Percentiles rank a stretch among this genome's conserved stretches.
Conservation (phyloP, 2,888 invertebrate species). For the Pachymerium ferrugineum region DNA sequence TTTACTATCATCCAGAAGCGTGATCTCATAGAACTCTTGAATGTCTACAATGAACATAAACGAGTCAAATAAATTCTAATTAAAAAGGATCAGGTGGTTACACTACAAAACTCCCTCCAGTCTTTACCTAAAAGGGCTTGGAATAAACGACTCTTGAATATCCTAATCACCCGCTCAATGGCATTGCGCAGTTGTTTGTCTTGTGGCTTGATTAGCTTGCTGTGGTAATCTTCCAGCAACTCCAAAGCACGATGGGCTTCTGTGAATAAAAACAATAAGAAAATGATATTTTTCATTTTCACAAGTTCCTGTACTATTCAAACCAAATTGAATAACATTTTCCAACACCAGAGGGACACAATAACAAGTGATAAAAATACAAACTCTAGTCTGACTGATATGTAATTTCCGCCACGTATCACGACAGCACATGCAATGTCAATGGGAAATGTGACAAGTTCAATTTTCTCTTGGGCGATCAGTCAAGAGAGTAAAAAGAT, state of each 20-base stretch:
- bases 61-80: neutral
- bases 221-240: constrained; percentile 96
- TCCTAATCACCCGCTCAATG: constrained; percentile 94
- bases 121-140: constrained; percentile 91
- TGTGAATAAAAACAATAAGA: constrained; percentile 36
- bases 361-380: too few species aligned
- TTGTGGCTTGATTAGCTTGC: constrained; percentile 84
- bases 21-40: constrained; percentile 97
- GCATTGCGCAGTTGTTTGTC: constrained; percentile 91
- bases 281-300: neutral
- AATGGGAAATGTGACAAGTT: neutral
- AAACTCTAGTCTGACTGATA: neutral
- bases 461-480: constrained; percentile 15
- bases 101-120: neutral
- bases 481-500: neutral
- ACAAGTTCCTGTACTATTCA: neutral
- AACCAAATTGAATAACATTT: too few species aligned
- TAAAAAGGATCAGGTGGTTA: neutral
- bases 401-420: constrained; percentile 15
- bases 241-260: constrained; percentile 98
- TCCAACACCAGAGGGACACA: too few species aligned
- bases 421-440: neutral
- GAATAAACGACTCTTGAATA: constrained; percentile 96
- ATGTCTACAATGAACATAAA: constrained; percentile 61
- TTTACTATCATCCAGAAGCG: constrained; percentile 90